Percentiles rank a stretch among this genome's conserved stretches.
Conservation (phyloP, 1,140 invertebrate species). For the Caenorhabditis briggsae region DNA sequence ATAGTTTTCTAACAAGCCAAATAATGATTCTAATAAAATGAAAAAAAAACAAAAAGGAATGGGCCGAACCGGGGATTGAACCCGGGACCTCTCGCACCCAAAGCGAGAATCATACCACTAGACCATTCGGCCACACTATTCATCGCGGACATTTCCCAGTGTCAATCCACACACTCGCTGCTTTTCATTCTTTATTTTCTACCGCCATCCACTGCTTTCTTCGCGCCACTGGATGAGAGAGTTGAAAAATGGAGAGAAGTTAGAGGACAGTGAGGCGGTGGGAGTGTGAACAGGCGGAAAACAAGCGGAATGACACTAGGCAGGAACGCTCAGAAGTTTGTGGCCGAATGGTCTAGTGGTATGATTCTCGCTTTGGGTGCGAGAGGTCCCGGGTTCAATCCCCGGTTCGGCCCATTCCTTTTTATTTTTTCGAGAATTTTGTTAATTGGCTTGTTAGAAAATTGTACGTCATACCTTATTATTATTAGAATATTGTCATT, state of each 20-base stretch:
- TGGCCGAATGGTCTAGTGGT: constrained; percentile 70
- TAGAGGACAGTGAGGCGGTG: not conserved
- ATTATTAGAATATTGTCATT: no score
- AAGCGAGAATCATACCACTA: constrained; percentile 77
- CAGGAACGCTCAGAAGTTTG: not conserved
- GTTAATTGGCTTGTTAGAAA: not conserved
- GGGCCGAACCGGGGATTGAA: constrained; percentile 71
- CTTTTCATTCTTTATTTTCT: not conserved
- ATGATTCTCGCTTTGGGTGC: constrained; percentile 73
- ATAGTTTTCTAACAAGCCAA: not conserved
- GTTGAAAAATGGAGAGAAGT: not conserved
- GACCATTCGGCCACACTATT: constrained; percentile 64
- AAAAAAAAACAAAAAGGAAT: not conserved
- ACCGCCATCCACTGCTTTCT: not conserved
- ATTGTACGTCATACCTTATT: no score
- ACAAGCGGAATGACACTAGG: not conserved
- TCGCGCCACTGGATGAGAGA: not conserved
- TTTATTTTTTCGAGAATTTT: not conserved
- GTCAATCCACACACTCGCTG: constrained; percentile 4
- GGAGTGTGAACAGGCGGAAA: not conserved
- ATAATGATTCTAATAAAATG: no score
- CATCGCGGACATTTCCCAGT: not conserved
- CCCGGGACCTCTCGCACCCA: constrained; percentile 77
- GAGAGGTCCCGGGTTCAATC: constrained; percentile 72
- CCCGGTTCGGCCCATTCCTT: constrained; percentile 50